These are phyloP conservation scores for Drosophila sordidapex DNA, from an alignment of 2,888 invertebrate genomes.

Conservation along the genomic window DNA sequence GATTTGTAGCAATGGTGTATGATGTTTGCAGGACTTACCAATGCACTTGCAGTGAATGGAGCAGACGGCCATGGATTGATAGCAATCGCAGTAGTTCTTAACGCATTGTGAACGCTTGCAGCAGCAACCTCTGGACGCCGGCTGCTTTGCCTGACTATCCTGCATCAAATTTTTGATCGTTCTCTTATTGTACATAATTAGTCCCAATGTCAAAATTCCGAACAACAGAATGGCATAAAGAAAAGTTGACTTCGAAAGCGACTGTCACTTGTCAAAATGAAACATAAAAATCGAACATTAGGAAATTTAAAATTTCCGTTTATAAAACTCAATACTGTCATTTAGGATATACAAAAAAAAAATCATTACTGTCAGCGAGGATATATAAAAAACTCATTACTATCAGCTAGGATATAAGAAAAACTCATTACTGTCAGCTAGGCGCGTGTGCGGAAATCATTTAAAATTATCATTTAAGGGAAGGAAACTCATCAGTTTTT, in stretches of 20 bases:
- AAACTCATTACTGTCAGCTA: constrained; percentile 3
- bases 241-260: neutral
- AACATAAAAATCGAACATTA: neutral
- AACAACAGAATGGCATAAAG: constrained; percentile 14
- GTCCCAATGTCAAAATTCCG: neutral
- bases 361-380: neutral
- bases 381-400: neutral
- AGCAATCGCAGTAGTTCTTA: constrained; percentile 73
- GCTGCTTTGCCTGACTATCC: constrained; percentile 32
- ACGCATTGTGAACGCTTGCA: constrained; percentile 73
- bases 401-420: neutral
- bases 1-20: neutral
- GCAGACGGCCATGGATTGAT: constrained; percentile 68
- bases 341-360: neutral
- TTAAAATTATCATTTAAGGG: constrained; percentile 1
- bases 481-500: constrained; percentile 7
- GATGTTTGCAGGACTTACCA: constrained; percentile 47
- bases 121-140: constrained; percentile 55
- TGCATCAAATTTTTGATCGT: constrained; percentile 3
- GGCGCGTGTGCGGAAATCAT: constrained; percentile 15
- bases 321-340: neutral
- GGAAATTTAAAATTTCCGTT: neutral
- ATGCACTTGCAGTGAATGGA: constrained; percentile 61
- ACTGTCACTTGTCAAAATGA: neutral
- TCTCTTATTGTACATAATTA: constrained; percentile 27